These are phyloP conservation scores for Etheostoma spectabile DNA, from an alignment of 2,113 vertebrate genomes.

Conservation along the genomic window DNA sequence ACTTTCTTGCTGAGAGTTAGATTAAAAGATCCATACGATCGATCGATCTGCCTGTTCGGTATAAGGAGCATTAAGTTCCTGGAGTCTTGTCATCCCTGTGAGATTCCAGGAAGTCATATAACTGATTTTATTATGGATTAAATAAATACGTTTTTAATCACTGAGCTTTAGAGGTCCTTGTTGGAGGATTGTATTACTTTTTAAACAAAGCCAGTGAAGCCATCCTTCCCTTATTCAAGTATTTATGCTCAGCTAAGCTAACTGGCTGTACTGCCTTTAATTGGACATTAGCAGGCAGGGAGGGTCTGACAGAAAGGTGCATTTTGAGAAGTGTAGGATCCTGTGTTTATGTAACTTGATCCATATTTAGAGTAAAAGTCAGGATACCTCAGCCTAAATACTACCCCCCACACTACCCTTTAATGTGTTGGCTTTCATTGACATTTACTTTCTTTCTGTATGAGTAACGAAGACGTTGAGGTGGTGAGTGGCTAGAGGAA, in stretches of 20 bases:
- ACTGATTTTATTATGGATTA: constrained; percentile 6
- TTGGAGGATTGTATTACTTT: not conserved
- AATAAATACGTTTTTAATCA: not conserved
- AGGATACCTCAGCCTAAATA: not conserved
- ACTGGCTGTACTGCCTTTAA: not conserved
- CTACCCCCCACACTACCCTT: not conserved
- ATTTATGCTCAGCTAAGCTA: not conserved
- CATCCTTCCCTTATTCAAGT: not conserved
- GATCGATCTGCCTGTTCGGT: not conserved
- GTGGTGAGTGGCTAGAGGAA: constrained; percentile 23
- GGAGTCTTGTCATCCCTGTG: not conserved
- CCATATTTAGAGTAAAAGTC: not conserved
- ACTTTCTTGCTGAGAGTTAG: no score
- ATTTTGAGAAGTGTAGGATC: constrained; percentile 1
- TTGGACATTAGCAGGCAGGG: no score
- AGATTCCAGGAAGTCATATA: constrained; percentile 4
- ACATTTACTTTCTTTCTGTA: not conserved
- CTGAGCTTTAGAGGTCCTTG: not conserved
- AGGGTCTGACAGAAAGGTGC: no score
- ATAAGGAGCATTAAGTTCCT: not conserved
- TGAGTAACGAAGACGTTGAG: constrained; percentile 20
- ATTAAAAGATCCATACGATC: not conserved
- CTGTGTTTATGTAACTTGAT: not conserved
- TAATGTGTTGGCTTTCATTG: not conserved
- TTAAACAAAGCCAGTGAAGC: not conserved